Base-by-base conservation (phyloP, 2,888 invertebrate species). In the Drosophila prolongata region DNA sequence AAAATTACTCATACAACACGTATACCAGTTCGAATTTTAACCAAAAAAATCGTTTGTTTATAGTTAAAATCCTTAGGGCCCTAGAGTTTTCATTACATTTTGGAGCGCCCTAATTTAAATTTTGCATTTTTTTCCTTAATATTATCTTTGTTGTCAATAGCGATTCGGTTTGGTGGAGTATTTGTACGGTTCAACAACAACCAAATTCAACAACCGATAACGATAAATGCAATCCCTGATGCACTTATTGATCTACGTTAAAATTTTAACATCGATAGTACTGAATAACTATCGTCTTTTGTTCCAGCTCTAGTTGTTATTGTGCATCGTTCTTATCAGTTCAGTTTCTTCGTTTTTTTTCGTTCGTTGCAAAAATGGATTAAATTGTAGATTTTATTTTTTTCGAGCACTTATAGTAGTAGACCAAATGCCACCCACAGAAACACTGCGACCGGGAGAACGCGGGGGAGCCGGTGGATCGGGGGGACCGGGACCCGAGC, bases 351-450 rank as follows among this genome's bases (percentile, higher is more conserved):
- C 46, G 47, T 59, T 78, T 73, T 71, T 69, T 49, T 70, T 16
- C 43, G 42, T 55, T 67, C 27, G 16, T 53, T 69, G n/a, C 50
- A 34, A 47, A 67, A 49, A 68, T 68, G 24, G n/a, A 40, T 37
- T 57, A 40, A 68, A 44, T 68, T 3, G 35, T 34, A 34, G 40
- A 42, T 52, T 65, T 54, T 55, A 30, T 55, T 43, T 57, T 35
- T 27, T 14, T 35, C 2, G 30, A 42, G 13, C 10, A 44, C 30
- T 37, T 13, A 42, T n/a, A 14, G 11, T 34, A 16, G 49, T 53
- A 55, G 54, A 30, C 35, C 38, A 16, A 58, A 91, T 91, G 90
- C 79, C 90, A 34, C 83, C 89, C 37, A 85, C 89, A 19, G 90
- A 90, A 59, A 80, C 84, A 24, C 66, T 87, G 40, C 89, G 84